Percentiles rank a stretch among this genome's conserved stretches.
These are phyloP conservation scores for Drosophila engyochracea DNA, from an alignment of 2,888 invertebrate species.

Conservation along the genomic window DNA sequence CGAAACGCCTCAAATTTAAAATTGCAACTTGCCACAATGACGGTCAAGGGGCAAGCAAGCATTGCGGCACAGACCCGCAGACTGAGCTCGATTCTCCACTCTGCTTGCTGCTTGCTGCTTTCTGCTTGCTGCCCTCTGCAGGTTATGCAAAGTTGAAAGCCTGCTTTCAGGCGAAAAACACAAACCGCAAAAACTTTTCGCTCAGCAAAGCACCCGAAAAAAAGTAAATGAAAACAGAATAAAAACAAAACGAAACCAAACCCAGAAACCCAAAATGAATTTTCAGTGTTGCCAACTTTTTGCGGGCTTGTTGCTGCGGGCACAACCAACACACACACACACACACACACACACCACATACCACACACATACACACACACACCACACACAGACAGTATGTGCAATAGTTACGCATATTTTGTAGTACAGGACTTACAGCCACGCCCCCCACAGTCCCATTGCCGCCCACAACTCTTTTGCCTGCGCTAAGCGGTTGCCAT, in stretches of 20 bases:
- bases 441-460: neutral
- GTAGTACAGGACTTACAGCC: slow-evolving; percentile 33
- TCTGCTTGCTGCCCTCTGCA: slow-evolving; percentile 9
- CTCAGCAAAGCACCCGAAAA: slow-evolving; percentile 28
- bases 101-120: neutral
- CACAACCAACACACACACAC: slow-evolving; percentile 20
- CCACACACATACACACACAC: slow-evolving; percentile 20
- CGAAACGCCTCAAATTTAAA: slow-evolving; percentile 77
- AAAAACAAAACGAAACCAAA: slow-evolving; percentile 21
- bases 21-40: slow-evolving; percentile 41
- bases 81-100: neutral
- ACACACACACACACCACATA: slow-evolving; percentile 10
- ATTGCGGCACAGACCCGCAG: slow-evolving; percentile 9
- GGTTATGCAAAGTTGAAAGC: slow-evolving; percentile 71
- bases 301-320: slow-evolving; percentile 61
- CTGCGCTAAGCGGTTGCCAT: slow-evolving; percentile 68
- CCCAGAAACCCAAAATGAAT: slow-evolving; percentile 72
- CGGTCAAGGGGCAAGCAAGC: slow-evolving; percentile 4
- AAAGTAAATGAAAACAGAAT: slow-evolving; percentile 16
- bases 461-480: slow-evolving; percentile 1
- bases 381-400: neutral
- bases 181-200: slow-evolving; percentile 66
- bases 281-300: slow-evolving; percentile 79
- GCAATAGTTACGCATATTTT: slow-evolving; percentile 72
- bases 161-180: slow-evolving; percentile 74